A percentile compares a stretch with the other conserved stretches of the same genome.
phyloP scores from a whole-genome alignment of 2,888 invertebrate genomes.

The Schizaphis graminum region DNA sequence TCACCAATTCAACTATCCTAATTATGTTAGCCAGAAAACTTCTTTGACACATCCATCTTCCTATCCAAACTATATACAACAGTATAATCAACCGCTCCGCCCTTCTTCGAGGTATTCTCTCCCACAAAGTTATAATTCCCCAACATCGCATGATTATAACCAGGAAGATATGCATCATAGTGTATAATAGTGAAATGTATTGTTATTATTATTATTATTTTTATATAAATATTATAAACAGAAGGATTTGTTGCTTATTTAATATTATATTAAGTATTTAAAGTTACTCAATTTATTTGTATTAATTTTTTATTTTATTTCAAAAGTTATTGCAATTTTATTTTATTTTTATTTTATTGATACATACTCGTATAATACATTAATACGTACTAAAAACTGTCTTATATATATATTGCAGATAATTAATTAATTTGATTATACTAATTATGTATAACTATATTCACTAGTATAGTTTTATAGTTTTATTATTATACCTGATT shows the following conservation, averaged over 20 bases:
- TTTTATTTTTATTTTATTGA: too few relatives aligned
- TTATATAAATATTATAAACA: too few relatives aligned
- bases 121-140: not conserved
- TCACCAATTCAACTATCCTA: not conserved
- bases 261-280: too few relatives aligned
- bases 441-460: not conserved
- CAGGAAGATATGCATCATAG: not conserved
- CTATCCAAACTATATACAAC: not conserved
- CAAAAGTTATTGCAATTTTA: too few relatives aligned
- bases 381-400: too few relatives aligned
- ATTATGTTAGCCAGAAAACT: not conserved
- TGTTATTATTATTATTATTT: too few relatives aligned
- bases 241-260: too few relatives aligned
- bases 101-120: not conserved
- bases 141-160: not conserved
- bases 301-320: too few relatives aligned
- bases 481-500: constrained; percentile 1
- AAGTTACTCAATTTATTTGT: too few relatives aligned
- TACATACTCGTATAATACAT: too few relatives aligned
- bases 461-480: not conserved
- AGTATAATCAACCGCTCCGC: not conserved
- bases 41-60: not conserved
- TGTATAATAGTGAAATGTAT: not conserved
- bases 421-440: not conserved
- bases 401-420: not conserved